These are phyloP conservation scores for Parnassius apollo DNA, from an alignment of 2,888 invertebrate species.

Conservation along the genomic window DNA sequence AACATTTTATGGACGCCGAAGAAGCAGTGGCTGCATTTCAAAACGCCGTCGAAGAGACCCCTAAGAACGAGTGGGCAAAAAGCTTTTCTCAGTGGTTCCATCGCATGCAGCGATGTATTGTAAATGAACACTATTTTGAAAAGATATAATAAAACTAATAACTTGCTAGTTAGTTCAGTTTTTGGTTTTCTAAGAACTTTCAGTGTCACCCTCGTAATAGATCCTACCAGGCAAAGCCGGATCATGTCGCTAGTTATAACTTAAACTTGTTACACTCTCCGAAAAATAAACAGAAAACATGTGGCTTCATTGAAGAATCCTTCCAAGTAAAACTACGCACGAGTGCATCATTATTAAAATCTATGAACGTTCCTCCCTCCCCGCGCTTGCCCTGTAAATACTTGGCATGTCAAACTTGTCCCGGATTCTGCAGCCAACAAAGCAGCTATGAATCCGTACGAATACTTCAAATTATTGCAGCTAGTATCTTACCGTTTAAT, in stretches of 20 bases:
- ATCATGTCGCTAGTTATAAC: neutral
- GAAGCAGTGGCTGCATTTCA: too few species aligned
- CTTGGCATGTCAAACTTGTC: slow-evolving; percentile 19
- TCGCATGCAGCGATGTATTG: too few species aligned
- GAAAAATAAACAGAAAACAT: neutral
- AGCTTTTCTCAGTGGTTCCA: too few species aligned
- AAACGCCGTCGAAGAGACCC: too few species aligned
- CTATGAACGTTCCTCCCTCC: neutral
- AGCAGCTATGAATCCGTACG: slow-evolving; percentile 23
- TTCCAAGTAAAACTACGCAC: neutral
- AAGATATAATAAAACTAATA: too few species aligned
- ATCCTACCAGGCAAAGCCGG: too few species aligned
- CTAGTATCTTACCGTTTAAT: slow-evolving; percentile 8
- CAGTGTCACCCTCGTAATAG: too few species aligned
- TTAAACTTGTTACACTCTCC: neutral
- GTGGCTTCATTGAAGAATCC: neutral
- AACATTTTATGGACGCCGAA: too few species aligned
- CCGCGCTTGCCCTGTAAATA: slow-evolving; percentile 6
- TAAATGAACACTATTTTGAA: too few species aligned
- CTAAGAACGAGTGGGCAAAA: too few species aligned
- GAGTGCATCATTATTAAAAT: slow-evolving; percentile 4
- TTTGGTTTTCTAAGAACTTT: too few species aligned
- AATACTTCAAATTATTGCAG: slow-evolving; percentile 22
- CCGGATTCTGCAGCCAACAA: slow-evolving; percentile 18
- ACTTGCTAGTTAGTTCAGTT: too few species aligned